A percentile compares a stretch with the other conserved stretches of the same genome.
Conservation (phyloP, 2,888 invertebrate species). For the Philopedon plagiatum region DNA sequence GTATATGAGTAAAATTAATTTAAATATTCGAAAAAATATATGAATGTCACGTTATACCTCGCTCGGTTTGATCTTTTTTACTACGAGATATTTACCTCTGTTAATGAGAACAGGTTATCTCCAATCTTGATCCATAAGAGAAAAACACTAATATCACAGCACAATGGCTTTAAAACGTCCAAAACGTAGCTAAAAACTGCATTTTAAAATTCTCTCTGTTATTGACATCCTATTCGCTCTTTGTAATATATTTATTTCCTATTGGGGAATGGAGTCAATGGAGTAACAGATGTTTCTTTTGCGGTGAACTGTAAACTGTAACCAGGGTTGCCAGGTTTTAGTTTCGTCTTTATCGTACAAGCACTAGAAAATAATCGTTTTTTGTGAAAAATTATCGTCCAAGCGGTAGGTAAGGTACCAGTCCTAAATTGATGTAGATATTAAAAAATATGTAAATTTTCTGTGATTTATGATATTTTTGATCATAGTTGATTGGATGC, state of each 20-base stretch:
- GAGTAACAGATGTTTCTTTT: conserved; percentile 21
- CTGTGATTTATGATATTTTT: no score
- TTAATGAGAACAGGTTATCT: conserved; percentile 19
- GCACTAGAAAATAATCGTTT: no score
- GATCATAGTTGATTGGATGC: no score
- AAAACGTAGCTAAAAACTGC: conserved; percentile 4
- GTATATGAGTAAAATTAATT: no score
- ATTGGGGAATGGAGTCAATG: not conserved
- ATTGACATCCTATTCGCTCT: conserved; percentile 1
- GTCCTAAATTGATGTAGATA: no score
- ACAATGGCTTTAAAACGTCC: conserved; percentile 1
- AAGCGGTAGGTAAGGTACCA: no score
- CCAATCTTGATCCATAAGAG: conserved; percentile 29
- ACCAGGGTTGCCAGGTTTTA: conserved; percentile 5
- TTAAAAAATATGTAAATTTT: no score
- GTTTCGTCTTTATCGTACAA: no score
- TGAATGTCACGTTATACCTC: no score
- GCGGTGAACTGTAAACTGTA: not conserved
- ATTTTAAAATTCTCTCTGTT: conserved; percentile 1
- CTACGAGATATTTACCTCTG: conserved; percentile 9
- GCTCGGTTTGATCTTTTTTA: no score
- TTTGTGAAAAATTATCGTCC: no score
- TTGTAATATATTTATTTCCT: conserved; percentile 8
- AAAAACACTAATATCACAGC: conserved; percentile 33
- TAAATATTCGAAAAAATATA: no score